These are phyloP conservation scores for Cherax destructor DNA, from an alignment of 1,140 invertebrate genomes.

Conservation along the genomic window DNA sequence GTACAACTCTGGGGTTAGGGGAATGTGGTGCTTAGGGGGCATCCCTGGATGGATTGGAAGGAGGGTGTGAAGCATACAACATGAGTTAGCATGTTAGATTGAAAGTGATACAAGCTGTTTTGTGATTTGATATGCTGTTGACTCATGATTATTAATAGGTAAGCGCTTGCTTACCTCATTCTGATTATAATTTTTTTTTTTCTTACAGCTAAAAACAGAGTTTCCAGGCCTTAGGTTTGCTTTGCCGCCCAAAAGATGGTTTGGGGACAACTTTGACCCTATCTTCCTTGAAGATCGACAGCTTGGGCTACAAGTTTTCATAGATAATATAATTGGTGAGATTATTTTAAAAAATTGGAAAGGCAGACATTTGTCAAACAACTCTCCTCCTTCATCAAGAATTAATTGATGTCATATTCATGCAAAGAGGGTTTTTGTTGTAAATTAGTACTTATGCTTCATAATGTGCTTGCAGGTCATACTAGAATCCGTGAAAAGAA, in stretches of 20 bases:
- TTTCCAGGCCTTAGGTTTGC: slow-evolving; percentile 82
- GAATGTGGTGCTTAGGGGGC: too few relatives aligned
- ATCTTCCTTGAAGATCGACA: slow-evolving; percentile 89
- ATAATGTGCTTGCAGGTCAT: slow-evolving; percentile 76
- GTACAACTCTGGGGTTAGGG: too few relatives aligned
- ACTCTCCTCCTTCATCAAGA: not conserved
- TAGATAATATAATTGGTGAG: slow-evolving; percentile 82
- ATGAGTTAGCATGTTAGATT: too few relatives aligned
- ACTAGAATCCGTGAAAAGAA: slow-evolving; percentile 80
- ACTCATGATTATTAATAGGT: too few relatives aligned
- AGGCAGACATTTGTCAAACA: not conserved
- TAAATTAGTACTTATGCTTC: not conserved
- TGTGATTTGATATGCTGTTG: too few relatives aligned
- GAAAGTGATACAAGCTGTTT: too few relatives aligned
- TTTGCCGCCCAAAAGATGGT: slow-evolving; percentile 89
- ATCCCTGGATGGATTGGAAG: too few relatives aligned
- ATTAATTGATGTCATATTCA: too few relatives aligned
- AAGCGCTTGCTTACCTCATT: not conserved
- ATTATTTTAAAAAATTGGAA: not conserved
- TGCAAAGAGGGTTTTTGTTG: not conserved
- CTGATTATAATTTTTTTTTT: not conserved
- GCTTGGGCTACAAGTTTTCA: slow-evolving; percentile 86
- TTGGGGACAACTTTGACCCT: slow-evolving; percentile 91
- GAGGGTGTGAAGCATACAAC: too few relatives aligned
- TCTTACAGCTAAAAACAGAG: slow-evolving; percentile 72